Evolutionary conservation across 2,113 vertebrate species (phyloP).

Genomic region (Silurus asotus): DNA sequence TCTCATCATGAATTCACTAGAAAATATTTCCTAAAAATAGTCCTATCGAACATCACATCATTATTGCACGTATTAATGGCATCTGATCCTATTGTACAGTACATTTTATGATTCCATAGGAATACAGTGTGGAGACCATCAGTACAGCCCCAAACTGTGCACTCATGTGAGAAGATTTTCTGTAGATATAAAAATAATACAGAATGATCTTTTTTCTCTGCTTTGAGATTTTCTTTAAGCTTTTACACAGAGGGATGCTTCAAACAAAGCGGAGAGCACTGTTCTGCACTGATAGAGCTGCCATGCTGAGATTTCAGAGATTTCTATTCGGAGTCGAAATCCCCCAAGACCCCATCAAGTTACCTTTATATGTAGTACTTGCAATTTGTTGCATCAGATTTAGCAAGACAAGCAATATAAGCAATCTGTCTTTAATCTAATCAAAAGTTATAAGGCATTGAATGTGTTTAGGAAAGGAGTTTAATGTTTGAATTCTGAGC

Average conservation of each 20-base stretch:
- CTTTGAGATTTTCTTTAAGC: neutral
- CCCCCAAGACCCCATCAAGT: neutral
- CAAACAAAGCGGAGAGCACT: slow-evolving; percentile 11
- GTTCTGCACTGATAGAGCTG: neutral
- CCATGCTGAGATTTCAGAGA: neutral
- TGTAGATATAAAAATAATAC: neutral
- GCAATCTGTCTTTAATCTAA: neutral
- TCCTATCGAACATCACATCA: neutral
- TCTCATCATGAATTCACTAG: neutral
- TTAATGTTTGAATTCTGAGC: slow-evolving; percentile 3
- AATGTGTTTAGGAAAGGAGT: slow-evolving; percentile 1
- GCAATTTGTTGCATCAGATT: slow-evolving; percentile 40
- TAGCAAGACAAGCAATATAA: neutral
- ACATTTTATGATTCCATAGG: neutral
- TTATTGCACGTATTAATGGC: neutral
- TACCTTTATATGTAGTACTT: neutral
- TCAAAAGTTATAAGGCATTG: neutral
- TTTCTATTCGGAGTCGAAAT: neutral
- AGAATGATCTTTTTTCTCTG: neutral
- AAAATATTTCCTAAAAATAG: neutral
- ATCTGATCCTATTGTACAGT: neutral
- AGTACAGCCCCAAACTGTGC: neutral
- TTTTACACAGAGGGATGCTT: neutral
- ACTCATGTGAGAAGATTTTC: neutral
- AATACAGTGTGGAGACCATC: neutral